These are phyloP conservation scores for Larimichthys crocea DNA, from an alignment of 2,113 vertebrate species.

Conservation along the genomic window DNA sequence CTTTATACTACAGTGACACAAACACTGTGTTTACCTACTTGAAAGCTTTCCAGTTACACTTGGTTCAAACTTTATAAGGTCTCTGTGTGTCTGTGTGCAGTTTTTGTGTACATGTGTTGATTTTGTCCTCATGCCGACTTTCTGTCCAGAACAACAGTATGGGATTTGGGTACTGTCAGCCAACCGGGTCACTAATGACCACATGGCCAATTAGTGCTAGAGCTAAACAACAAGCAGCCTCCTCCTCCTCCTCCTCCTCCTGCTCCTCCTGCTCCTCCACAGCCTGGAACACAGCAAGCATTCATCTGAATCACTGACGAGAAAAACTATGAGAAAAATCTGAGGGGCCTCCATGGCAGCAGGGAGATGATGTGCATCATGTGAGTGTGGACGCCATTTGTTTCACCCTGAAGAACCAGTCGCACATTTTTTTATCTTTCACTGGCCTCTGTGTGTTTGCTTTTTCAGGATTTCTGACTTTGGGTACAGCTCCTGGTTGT, in stretches of 20 bases:
- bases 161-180: conserved; percentile 5
- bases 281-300: conserved; percentile 21
- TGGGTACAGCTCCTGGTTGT: neutral
- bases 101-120: neutral
- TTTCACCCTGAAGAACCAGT: neutral
- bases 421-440: neutral
- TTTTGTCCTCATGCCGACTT: conserved; percentile 10
- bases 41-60: neutral
- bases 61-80: neutral
- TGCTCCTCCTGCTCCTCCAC: neutral
- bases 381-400: neutral
- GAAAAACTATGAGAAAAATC: conserved; percentile 15
- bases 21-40: neutral
- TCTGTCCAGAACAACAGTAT: conserved; percentile 13
- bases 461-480: too few relatives aligned
- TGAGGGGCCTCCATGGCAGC: neutral
- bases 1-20: neutral
- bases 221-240: conserved; percentile 17
- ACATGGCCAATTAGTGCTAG: conserved; percentile 59
- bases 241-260: neutral
- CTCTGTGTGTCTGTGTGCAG: too few relatives aligned
- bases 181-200: conserved; percentile 63
- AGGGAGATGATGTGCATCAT: neutral
- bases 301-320: conserved; percentile 32
- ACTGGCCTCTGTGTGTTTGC: too few relatives aligned